A percentile compares a stretch with the other conserved stretches of the same genome.
phyloP scores from a whole-genome alignment of 2,113 vertebrate species.

The Ceuthmochares aereus region DNA sequence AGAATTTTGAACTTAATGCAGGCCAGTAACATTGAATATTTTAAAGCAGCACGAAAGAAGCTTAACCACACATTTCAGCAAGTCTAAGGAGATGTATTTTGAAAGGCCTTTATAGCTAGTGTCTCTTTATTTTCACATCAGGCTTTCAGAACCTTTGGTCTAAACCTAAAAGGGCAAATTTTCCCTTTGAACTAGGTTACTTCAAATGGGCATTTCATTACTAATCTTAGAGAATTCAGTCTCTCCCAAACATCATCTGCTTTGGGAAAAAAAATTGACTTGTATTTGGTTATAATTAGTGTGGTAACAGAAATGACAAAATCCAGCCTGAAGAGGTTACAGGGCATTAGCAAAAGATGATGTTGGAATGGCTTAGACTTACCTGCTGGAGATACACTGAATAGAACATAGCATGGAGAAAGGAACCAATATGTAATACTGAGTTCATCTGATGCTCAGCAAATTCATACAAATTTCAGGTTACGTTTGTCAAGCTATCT shows the following conservation, averaged over 20 bases:
- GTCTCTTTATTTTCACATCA: conserved; percentile 64
- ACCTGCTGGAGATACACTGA: background rate
- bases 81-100: conserved; percentile 66
- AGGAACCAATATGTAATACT: background rate
- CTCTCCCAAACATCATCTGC: conserved; percentile 30
- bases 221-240: conserved; percentile 47
- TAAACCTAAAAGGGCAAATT: conserved; percentile 59
- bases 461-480: background rate
- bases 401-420: background rate
- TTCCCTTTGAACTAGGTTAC: conserved; percentile 64
- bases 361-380: background rate
- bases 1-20: conserved; percentile 57
- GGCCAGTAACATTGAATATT: conserved; percentile 69
- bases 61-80: conserved; percentile 67
- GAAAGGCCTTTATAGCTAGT: conserved; percentile 44
- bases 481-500: background rate
- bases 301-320: conserved; percentile 25
- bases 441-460: background rate
- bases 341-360: background rate
- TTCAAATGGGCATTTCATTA: conserved; percentile 72
- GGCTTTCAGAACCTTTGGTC: conserved; percentile 69
- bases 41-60: conserved; percentile 45
- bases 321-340: background rate
- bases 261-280: conserved; percentile 2
- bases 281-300: conserved; percentile 43